Evolutionary conservation across 2,888 invertebrate genomes (phyloP), one percentile per base, ranked within the genome.

Genomic region (Oxyscelio sp.): DNA sequence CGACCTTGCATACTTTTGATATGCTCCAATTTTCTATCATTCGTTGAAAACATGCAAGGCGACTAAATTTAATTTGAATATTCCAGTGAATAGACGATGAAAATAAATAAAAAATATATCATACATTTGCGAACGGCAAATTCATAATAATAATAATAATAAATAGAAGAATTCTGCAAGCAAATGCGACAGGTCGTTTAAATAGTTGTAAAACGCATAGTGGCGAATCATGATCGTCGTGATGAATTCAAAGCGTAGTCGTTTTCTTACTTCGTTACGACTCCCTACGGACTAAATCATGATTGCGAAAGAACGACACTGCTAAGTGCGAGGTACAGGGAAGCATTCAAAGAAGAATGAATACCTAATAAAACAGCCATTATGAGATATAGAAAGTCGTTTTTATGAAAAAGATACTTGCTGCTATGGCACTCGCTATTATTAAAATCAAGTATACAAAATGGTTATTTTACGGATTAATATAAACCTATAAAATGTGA

Each of bases 181-280:
- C 50, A 38, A 73, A 59, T 45, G 56, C 27, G 21, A 54, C 65
- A 70, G 19, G 38, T 70, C 54, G 61, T 70, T 70, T 34, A 22
- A 71, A 71, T 38, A 15, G 63, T 65, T 73, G 79, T 73, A 58
- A 73, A 80, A 65, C 40, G 56, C 22, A 50, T 21, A 52, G 43
- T 24, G 15, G 54, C 45, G 70, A 63, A 63, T 68, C 54, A 56
- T 65, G 73, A 81, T 74, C 19, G 54, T 24, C 27, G 65, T 65
- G 79, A 79, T 63, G 70, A 79, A 81, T 81, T 74, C 74, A 61
- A 68, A 52, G 22, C 31, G 52, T 66, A 38, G 68, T 61, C 73
- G 58, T 74, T 74, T 80, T 73, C 65, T 66, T 40, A 43, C 40
- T 77, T 59, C 74, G 58, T 74, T 74, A 74, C 68, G 54, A 73